Conservation (phyloP, 1,140 invertebrate species). For the Temnothorax curvispinosus region DNA sequence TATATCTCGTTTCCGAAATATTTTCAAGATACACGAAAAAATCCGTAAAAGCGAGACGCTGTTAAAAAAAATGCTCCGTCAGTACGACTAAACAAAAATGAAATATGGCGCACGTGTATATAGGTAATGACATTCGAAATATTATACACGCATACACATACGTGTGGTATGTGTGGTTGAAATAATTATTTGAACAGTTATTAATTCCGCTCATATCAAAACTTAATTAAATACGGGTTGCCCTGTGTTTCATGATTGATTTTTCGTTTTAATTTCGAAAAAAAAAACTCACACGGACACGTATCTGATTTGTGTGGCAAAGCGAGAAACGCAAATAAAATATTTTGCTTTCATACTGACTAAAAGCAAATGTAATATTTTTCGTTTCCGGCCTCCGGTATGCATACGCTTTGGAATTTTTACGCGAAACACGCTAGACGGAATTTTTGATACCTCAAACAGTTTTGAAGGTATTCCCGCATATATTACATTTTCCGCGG, state of each 20-base stretch:
- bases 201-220: slow-evolving; percentile 1
- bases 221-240: background rate
- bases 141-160: background rate
- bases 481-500: slow-evolving; percentile 3
- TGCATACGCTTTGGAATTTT: background rate
- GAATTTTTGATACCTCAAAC: slow-evolving; percentile 31
- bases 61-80: background rate
- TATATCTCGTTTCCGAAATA: background rate
- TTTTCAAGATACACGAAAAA: background rate
- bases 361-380: slow-evolving; percentile 44
- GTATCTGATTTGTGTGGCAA: background rate
- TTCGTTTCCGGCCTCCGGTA: background rate
- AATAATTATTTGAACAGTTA: slow-evolving; percentile 13
- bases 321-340: slow-evolving; percentile 1
- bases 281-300: background rate
- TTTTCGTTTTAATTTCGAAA: slow-evolving; percentile 4
- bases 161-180: too few species aligned
- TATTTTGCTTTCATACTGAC: background rate
- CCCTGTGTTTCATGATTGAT: background rate
- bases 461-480: background rate
- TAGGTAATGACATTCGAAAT: background rate
- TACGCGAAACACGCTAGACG: slow-evolving; percentile 9
- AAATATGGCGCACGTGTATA: background rate
- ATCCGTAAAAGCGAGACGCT: background rate
- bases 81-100: background rate